These are phyloP conservation scores for Phenacoccus solenopsis DNA, from an alignment of 1,140 invertebrate genomes.

Conservation along the genomic window DNA sequence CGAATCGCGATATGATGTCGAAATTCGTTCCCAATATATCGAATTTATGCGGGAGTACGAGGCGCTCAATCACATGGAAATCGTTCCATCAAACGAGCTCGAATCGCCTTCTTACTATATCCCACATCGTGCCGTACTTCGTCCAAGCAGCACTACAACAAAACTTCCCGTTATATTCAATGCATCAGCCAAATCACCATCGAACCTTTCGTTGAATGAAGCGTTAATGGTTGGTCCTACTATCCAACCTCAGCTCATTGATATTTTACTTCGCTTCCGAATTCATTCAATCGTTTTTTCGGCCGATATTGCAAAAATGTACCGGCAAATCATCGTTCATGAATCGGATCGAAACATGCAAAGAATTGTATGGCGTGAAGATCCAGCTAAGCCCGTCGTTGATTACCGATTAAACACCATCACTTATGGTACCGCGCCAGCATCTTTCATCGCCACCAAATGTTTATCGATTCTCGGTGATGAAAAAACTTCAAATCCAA, in stretches of 20 bases:
- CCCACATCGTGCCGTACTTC: slow-evolving; percentile 29
- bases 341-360: background rate
- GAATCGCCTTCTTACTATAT: slow-evolving; percentile 22
- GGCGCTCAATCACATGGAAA: slow-evolving; percentile 26
- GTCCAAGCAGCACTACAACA: slow-evolving; percentile 26
- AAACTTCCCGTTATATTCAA: slow-evolving; percentile 33
- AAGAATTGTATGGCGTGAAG: background rate
- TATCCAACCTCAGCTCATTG: slow-evolving; percentile 32
- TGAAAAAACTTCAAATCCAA: background rate
- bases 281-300: slow-evolving; percentile 27
- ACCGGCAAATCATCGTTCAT: background rate
- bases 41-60: slow-evolving; percentile 30
- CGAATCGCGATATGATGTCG: slow-evolving; percentile 36
- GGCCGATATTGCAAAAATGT: slow-evolving; percentile 6
- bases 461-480: background rate
- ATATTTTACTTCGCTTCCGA: slow-evolving; percentile 31
- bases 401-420: slow-evolving; percentile 22
- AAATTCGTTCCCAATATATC: slow-evolving; percentile 21
- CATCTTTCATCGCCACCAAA: background rate
- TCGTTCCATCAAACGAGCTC: background rate
- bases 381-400: slow-evolving; percentile 13
- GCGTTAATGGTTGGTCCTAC: slow-evolving; percentile 28
- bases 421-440: background rate
- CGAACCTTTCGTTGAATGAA: slow-evolving; percentile 28
- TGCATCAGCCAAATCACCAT: slow-evolving; percentile 27